Percentiles rank a stretch among this genome's conserved stretches.
phyloP scores from a whole-genome alignment of 2,113 vertebrate species.

The Rhinopomastus cyanomelas region DNA sequence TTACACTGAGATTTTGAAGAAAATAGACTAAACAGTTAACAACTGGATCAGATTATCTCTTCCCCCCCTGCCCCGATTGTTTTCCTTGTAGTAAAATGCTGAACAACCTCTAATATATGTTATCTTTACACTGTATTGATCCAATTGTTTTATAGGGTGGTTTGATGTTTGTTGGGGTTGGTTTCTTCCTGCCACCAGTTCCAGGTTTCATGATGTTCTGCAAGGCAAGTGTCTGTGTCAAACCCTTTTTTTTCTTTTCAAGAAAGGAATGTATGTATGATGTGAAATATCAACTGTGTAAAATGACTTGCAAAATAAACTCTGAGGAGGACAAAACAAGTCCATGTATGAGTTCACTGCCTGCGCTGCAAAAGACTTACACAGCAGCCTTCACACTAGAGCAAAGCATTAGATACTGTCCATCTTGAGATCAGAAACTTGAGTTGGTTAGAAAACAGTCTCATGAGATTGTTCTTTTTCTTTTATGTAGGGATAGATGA shows the following conservation, averaged over 20 bases:
- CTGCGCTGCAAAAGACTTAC: not conserved
- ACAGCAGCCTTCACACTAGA: not conserved
- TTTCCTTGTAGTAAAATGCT: constrained; percentile 23
- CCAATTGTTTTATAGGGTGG: constrained; percentile 41
- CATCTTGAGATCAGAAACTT: not conserved
- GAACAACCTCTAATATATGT: constrained; percentile 29
- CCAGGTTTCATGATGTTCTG: constrained; percentile 40
- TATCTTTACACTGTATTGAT: constrained; percentile 48
- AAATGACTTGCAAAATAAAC: constrained; percentile 63
- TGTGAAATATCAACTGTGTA: constrained; percentile 43
- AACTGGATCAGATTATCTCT: constrained; percentile 39
- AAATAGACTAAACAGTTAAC: constrained; percentile 31
- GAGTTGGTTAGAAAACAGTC: not conserved
- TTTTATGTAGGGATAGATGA: not conserved
- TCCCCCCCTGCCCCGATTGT: not conserved
- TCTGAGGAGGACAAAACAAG: constrained; percentile 41
- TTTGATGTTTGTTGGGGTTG: not conserved
- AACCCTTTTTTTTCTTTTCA: not conserved
- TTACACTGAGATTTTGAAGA: constrained; percentile 35
- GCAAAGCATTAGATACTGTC: not conserved
- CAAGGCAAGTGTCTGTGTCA: constrained; percentile 35
- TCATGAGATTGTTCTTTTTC: not conserved
- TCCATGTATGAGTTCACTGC: constrained; percentile 33
- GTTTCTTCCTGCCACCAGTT: not conserved
- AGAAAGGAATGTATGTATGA: constrained; percentile 53